phyloP scores from a whole-genome alignment of 1,140 invertebrate genomes.

The Dendrolimus kikuchii region DNA sequence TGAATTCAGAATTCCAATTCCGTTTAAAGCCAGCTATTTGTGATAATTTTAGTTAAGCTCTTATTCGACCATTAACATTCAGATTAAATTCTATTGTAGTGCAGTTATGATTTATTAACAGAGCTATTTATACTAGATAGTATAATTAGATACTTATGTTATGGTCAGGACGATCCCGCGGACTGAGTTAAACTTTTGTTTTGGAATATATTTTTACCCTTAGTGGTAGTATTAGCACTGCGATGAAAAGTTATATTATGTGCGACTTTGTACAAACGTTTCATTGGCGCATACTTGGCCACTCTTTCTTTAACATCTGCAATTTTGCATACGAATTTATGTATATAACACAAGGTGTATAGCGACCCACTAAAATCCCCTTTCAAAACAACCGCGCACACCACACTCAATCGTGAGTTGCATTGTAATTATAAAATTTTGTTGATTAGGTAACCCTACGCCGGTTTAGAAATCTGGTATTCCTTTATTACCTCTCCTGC shows the following conservation, averaged over 20 bases:
- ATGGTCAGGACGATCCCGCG: too few species aligned
- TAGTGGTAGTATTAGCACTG: too few species aligned
- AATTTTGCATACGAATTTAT: slow-evolving; percentile 33
- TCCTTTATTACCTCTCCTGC: slow-evolving; percentile 4
- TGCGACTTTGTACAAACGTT: neutral
- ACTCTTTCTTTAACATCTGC: slow-evolving; percentile 17
- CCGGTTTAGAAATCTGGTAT: slow-evolving; percentile 25
- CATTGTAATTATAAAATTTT: slow-evolving; percentile 31
- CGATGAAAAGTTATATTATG: neutral
- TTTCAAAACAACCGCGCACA: slow-evolving; percentile 24
- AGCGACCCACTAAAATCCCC: slow-evolving; percentile 17
- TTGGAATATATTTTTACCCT: too few species aligned
- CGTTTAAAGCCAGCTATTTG: too few species aligned
- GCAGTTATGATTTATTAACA: too few species aligned
- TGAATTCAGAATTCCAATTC: too few species aligned
- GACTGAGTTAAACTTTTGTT: too few species aligned
- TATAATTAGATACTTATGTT: too few species aligned
- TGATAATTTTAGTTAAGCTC: too few species aligned
- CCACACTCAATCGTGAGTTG: slow-evolving; percentile 18
- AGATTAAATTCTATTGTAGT: too few species aligned
- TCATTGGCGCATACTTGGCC: neutral
- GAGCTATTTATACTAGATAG: too few species aligned
- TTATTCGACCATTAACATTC: too few species aligned
- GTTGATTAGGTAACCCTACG: slow-evolving; percentile 24
- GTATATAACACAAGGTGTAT: slow-evolving; percentile 25